Evolutionary conservation across 2,113 vertebrate species (phyloP).

Genomic region (Daboia siamensis): DNA sequence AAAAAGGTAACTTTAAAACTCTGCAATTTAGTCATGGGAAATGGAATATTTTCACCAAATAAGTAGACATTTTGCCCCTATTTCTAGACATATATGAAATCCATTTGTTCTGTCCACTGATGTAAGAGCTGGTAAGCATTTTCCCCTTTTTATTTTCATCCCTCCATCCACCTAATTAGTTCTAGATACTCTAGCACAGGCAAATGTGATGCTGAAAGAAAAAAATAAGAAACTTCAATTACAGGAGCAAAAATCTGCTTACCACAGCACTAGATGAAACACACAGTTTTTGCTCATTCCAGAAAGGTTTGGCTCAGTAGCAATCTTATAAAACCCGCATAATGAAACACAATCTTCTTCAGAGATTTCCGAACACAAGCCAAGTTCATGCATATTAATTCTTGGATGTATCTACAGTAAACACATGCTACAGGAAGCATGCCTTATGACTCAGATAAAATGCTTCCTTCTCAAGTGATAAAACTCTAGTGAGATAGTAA

Average conservation of each 20-base stretch:
- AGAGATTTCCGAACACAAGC: not conserved
- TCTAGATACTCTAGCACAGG: not conserved
- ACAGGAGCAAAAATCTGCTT: not conserved
- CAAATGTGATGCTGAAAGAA: not conserved
- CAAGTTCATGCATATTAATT: not conserved
- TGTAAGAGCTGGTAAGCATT: not conserved
- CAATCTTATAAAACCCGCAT: not conserved
- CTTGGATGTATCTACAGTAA: not conserved
- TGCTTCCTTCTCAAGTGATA: not conserved
- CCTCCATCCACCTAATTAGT: not conserved
- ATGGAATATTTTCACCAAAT: no score
- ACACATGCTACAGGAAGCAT: slow-evolving; percentile 1
- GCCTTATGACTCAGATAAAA: not conserved
- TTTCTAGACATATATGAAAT: not conserved
- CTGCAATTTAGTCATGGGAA: not conserved
- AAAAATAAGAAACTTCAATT: not conserved
- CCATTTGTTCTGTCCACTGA: not conserved
- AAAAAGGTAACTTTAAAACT: not conserved
- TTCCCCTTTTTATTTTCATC: no score
- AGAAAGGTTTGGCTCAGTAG: not conserved
- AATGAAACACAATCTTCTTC: not conserved
- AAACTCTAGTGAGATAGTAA: not conserved
- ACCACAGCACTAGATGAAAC: not conserved
- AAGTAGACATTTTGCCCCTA: not conserved
- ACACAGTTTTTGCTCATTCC: not conserved